Evolutionary conservation across 2,888 invertebrate species (phyloP), one percentile per base, ranked within the genome.

Genomic region (Polydrusus cervinus): DNA sequence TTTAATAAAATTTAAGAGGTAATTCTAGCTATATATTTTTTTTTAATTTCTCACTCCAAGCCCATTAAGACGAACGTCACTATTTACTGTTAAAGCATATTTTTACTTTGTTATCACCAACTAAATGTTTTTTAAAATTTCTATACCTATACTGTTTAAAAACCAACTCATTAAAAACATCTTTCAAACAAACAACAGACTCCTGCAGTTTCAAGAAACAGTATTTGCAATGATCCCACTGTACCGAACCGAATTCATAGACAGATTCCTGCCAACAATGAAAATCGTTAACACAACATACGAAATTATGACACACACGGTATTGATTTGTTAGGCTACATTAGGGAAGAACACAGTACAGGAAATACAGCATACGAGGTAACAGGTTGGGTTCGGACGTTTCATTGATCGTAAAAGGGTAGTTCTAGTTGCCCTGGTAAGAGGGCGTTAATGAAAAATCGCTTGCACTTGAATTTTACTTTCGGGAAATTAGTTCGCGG

Each of bases 281-380:
- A 60, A 60, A 60, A 38, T 38, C 57, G 8, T 57, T 57, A 55
- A 3, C 34, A 60, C 57, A 60, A 60, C 30, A 60, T 14, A 60
- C 16, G 11, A 16, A 8, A 1, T 10, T 38, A 60, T 38, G 57
- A 60, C 14, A 18, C 16, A 18, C 38, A 49, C 10, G 16, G 0
- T 60, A 38, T 60, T 60, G 38, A 53, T 9, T n/a, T 14, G 55
- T 14, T 14, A 5, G 38, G 9, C 5, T n/a, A 6, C 25, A 53
- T 25, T 13, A 13, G 53, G 25, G 25, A 16, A 47, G 47, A 47
- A 16, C 47, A 47, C 47, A 47, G 3, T 14, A 34, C 34, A 34
- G 34, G 34, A 34, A 34, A 34, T 34, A 34, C 10, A 9, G 61
- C 61, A 61, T 43, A 18, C 34, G 9, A 14, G 3, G 20, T 25